Evolutionary conservation across 2,113 vertebrate species (phyloP).

Genomic region (Trogon melanurus): DNA sequence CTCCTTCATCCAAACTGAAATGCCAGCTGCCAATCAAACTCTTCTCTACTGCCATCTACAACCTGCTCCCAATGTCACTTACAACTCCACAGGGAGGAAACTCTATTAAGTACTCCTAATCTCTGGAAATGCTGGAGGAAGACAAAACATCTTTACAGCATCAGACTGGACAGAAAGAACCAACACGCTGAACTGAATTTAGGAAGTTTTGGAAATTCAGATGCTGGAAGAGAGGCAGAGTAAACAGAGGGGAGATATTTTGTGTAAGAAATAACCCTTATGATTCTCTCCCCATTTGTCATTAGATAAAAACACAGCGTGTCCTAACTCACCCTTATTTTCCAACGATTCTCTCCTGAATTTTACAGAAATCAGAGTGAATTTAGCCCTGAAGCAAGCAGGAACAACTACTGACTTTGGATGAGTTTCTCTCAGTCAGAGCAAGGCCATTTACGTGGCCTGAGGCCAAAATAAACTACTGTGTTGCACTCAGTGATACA

Average conservation of each 20-base stretch:
- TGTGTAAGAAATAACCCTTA: neutral
- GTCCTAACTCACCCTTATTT: constrained; percentile 16
- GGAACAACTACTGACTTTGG: neutral
- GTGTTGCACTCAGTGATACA: neutral
- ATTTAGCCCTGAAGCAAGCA: constrained; percentile 5
- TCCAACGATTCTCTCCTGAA: neutral
- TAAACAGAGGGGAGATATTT: neutral
- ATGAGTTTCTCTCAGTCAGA: neutral
- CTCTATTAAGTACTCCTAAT: neutral
- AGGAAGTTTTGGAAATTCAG: neutral
- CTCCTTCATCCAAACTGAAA: neutral
- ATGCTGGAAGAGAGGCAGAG: neutral
- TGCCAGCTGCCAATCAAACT: neutral
- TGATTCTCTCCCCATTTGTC: neutral
- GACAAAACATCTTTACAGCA: neutral
- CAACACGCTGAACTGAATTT: neutral
- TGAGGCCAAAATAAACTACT: constrained; percentile 49
- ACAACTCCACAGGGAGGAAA: neutral
- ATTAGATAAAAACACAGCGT: neutral
- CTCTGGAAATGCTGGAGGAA: neutral
- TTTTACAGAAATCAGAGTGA: neutral
- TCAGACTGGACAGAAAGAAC: neutral
- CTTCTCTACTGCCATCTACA: neutral
- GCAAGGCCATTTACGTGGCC: constrained; percentile 2
- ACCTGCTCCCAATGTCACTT: neutral